A percentile compares a stretch with the other conserved stretches of the same genome.
These are phyloP conservation scores for Laupala kohalensis DNA, from an alignment of 1,140 invertebrate genomes.

Conservation along the genomic window DNA sequence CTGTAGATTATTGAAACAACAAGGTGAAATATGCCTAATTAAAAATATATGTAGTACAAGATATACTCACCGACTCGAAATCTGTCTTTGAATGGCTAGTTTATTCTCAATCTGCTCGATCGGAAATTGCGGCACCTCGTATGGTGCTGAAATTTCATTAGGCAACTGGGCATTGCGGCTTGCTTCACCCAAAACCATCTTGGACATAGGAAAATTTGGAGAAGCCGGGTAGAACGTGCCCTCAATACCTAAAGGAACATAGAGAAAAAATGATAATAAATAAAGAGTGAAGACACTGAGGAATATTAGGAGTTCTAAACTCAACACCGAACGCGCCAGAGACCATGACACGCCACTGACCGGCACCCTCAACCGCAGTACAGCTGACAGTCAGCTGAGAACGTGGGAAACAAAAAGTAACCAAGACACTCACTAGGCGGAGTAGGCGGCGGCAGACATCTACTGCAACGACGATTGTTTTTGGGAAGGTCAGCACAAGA, in stretches of 20 bases:
- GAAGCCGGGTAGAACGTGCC: constrained; percentile 23
- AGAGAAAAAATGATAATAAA: too few species aligned
- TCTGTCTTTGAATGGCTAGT: constrained; percentile 76
- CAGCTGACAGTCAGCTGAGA: too few species aligned
- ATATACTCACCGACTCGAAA: constrained; percentile 73
- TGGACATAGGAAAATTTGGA: background rate
- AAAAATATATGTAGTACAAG: background rate
- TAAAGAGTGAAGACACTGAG: too few species aligned
- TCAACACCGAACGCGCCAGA: too few species aligned
- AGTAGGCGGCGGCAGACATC: background rate
- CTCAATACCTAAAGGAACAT: constrained; percentile 38
- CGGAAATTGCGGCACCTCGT: constrained; percentile 91
- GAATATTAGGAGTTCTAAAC: too few species aligned
- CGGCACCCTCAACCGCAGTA: too few species aligned
- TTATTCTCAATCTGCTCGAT: constrained; percentile 94
- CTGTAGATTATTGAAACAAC: background rate
- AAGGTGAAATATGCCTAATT: too few species aligned
- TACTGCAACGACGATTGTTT: background rate
- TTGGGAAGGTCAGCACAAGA: background rate
- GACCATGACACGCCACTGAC: too few species aligned
- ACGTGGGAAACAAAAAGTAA: too few species aligned
- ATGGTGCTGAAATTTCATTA: constrained; percentile 85
- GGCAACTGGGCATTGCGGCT: constrained; percentile 49
- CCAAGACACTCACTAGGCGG: too few species aligned
- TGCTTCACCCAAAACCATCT: constrained; percentile 18